Percentiles rank a stretch among this genome's conserved stretches.
Evolutionary conservation across 1,140 invertebrate species (phyloP).

Genomic region (Bombus affinis): DNA sequence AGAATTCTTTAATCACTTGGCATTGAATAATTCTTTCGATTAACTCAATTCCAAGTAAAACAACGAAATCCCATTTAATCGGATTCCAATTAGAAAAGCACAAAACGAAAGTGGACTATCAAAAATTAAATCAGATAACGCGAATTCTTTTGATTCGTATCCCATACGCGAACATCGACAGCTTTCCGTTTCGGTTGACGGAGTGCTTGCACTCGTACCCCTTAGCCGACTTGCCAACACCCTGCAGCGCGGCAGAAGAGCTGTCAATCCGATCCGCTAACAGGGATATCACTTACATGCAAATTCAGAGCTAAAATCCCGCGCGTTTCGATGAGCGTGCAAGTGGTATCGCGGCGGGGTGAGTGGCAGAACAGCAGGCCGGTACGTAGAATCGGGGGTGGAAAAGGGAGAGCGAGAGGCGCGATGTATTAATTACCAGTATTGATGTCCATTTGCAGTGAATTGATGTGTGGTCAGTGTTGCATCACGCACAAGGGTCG

Average conservation of each 20-base stretch:
- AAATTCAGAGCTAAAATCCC: conserved; percentile 79
- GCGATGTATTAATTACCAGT: conserved; percentile 84
- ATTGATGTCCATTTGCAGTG: conserved; percentile 84
- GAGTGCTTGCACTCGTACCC: neutral
- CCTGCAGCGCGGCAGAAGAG: conserved; percentile 65
- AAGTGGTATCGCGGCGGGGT: conserved; percentile 53
- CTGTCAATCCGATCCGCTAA: conserved; percentile 79
- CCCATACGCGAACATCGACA: neutral
- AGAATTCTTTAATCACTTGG: no score
- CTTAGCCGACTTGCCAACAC: conserved; percentile 58
- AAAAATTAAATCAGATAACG: neutral
- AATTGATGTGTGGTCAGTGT: conserved; percentile 83
- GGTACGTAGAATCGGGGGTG: conserved; percentile 15
- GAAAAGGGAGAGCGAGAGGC: conserved; percentile 69
- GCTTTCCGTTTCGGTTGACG: neutral
- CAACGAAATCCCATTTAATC: neutral
- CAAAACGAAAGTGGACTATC: neutral
- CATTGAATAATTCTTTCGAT: neutral
- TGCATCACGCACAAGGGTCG: conserved; percentile 81
- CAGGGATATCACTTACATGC: conserved; percentile 81
- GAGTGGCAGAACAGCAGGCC: conserved; percentile 29
- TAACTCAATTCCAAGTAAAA: neutral
- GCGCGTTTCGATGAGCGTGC: conserved; percentile 73
- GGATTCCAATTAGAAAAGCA: neutral
- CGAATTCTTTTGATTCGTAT: neutral